Evolutionary conservation across 2,113 vertebrate genomes (phyloP).

Genomic region (Periophthalmus modestus): DNA sequence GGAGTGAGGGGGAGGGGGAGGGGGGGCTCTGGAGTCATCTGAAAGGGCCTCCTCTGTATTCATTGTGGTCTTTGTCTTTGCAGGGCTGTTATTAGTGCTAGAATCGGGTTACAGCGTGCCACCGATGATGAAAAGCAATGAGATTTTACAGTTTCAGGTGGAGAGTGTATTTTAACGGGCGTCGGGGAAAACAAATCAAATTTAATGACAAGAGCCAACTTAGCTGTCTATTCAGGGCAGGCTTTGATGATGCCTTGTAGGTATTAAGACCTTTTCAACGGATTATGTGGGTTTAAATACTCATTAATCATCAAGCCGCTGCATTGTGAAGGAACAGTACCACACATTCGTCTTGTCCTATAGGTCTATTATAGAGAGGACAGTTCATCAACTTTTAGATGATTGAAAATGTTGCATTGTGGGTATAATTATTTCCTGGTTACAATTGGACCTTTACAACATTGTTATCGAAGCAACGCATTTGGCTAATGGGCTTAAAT

Average conservation of each 20-base stretch:
- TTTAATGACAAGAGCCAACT: conserved; percentile 13
- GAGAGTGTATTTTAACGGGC: conserved; percentile 39
- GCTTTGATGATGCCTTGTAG: conserved; percentile 11
- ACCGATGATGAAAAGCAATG: conserved; percentile 61
- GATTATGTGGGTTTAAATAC: neutral
- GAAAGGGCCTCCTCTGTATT: conserved; percentile 77
- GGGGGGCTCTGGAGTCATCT: conserved; percentile 68
- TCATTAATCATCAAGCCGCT: neutral
- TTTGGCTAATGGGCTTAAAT: neutral
- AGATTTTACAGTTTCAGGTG: conserved; percentile 59
- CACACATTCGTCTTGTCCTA: conserved; percentile 1
- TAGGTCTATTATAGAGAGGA: neutral
- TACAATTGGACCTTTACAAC: too few species aligned
- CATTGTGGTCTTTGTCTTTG: conserved; percentile 79
- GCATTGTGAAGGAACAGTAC: neutral
- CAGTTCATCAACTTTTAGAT: neutral
- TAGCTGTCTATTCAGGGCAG: conserved; percentile 1
- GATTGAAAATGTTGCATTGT: neutral
- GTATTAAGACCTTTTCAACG: neutral
- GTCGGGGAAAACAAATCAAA: conserved; percentile 35
- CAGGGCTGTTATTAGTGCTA: conserved; percentile 73
- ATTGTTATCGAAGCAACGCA: too few species aligned
- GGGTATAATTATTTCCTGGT: neutral
- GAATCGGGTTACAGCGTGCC: conserved; percentile 71
- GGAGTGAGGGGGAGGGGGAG: neutral